Evolutionary conservation across 1,140 invertebrate species (phyloP).

Genomic region (Dendroctonus ponderosae): DNA sequence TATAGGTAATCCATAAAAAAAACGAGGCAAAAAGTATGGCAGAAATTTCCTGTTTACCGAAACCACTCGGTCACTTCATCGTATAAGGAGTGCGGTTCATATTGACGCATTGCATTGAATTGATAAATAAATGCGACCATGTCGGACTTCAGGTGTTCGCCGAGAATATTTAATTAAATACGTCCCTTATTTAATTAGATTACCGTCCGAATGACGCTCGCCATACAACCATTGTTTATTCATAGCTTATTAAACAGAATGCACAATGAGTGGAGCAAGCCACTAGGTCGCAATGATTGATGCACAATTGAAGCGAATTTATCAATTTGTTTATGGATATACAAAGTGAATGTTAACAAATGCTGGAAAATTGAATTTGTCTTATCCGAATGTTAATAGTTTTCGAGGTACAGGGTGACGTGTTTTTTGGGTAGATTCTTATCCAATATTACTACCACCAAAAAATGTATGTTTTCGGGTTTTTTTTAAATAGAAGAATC

Average conservation of each 20-base stretch:
- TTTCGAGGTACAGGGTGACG: too few species aligned
- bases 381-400: too few species aligned
- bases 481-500: too few species aligned
- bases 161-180: conserved; percentile 4
- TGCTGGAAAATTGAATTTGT: too few species aligned
- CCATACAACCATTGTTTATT: conserved; percentile 6
- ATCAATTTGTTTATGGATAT: too few species aligned
- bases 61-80: background rate
- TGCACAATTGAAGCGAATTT: background rate
- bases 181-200: conserved; percentile 5
- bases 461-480: too few species aligned
- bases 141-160: conserved; percentile 4
- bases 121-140: background rate
- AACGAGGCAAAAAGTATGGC: background rate
- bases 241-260: conserved; percentile 7
- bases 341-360: too few species aligned
- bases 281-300: background rate
- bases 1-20: conserved; percentile 66
- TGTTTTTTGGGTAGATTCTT: too few species aligned
- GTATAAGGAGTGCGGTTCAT: background rate
- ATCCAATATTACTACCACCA: too few species aligned
- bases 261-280: background rate
- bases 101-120: conserved; percentile 1
- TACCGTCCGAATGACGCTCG: conserved; percentile 2
- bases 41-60: conserved; percentile 9